Evolutionary conservation across 2,113 vertebrate species (phyloP).

Genomic region (Perca schrenkii): DNA sequence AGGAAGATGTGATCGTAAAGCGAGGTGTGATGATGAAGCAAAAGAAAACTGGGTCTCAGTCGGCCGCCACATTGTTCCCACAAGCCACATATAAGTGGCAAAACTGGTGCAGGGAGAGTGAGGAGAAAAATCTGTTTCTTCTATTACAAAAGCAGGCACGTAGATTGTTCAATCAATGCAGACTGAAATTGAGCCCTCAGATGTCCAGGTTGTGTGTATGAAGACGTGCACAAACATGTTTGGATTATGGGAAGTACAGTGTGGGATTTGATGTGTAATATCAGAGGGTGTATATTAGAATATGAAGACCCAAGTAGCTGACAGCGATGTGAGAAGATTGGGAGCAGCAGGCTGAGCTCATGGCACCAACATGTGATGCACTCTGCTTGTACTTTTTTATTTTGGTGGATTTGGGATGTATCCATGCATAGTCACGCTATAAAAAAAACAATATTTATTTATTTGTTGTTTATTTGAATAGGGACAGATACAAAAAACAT

Average conservation of each 20-base stretch:
- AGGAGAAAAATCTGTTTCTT: slow-evolving; percentile 20
- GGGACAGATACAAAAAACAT: too few species aligned
- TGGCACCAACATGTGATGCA: slow-evolving; percentile 17
- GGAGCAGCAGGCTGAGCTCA: slow-evolving; percentile 20
- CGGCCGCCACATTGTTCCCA: slow-evolving; percentile 53
- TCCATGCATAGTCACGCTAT: too few species aligned
- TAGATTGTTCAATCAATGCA: slow-evolving; percentile 3
- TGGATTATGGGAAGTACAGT: not conserved
- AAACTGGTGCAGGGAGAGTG: slow-evolving; percentile 28
- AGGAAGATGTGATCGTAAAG: slow-evolving; percentile 26
- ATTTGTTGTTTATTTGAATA: too few species aligned
- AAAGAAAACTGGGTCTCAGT: slow-evolving; percentile 55
- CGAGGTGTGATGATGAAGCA: slow-evolving; percentile 24
- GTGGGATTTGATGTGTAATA: slow-evolving; percentile 29
- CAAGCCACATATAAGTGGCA: slow-evolving; percentile 47
- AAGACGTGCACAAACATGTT: slow-evolving; percentile 9
- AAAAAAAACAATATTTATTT: too few species aligned
- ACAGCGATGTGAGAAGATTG: slow-evolving; percentile 24
- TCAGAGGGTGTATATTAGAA: slow-evolving; percentile 5
- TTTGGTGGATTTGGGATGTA: not conserved
- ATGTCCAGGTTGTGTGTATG: not conserved
- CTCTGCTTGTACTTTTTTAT: slow-evolving; percentile 17
- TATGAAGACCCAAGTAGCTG: slow-evolving; percentile 4
- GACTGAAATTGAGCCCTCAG: slow-evolving; percentile 17
- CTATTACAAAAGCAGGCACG: slow-evolving; percentile 12